Conservation (phyloP, 2,888 invertebrate genomes). For the Diadegma fenestrale region DNA sequence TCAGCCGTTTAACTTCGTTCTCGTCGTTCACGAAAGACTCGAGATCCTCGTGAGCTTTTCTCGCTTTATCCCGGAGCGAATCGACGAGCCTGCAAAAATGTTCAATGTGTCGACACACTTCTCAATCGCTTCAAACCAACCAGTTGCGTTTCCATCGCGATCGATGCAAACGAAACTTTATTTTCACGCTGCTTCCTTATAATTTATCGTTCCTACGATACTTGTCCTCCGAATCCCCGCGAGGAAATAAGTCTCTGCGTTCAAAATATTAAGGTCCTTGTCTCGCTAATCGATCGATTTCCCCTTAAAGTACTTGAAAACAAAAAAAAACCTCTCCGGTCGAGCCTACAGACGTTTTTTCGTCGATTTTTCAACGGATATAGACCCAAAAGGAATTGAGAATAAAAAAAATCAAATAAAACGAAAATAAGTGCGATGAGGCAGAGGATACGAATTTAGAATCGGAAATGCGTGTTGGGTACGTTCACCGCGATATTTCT, state of each 20-base stretch:
- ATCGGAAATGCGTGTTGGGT: slow-evolving; percentile 82
- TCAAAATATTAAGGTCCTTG: neutral
- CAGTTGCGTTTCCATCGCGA: neutral
- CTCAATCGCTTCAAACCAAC: neutral
- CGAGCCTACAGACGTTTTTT: slow-evolving; percentile 42
- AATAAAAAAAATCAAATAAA: slow-evolving; percentile 55
- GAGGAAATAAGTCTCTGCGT: neutral
- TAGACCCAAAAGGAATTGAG: slow-evolving; percentile 57
- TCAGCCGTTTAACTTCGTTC: slow-evolving; percentile 89
- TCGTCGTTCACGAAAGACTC: slow-evolving; percentile 91
- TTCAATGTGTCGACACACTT: neutral
- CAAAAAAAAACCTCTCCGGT: slow-evolving; percentile 11
- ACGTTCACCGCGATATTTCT: slow-evolving; percentile 74
- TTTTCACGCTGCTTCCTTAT: neutral
- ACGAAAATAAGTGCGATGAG: slow-evolving; percentile 54
- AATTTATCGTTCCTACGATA: neutral
- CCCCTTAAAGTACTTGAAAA: neutral
- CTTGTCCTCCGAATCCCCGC: neutral
- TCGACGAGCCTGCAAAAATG: slow-evolving; percentile 90
- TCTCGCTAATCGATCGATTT: neutral
- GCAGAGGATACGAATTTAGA: slow-evolving; percentile 80
- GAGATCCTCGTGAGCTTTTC: slow-evolving; percentile 91
- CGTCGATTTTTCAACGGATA: slow-evolving; percentile 61
- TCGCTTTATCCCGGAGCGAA: slow-evolving; percentile 91
- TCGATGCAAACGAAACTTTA: neutral